Percentiles rank a stretch among this genome's conserved stretches.
Evolutionary conservation across 2,797 vertebrate species (phyloP).

Genomic region (Peromyscus nudipes): DNA sequence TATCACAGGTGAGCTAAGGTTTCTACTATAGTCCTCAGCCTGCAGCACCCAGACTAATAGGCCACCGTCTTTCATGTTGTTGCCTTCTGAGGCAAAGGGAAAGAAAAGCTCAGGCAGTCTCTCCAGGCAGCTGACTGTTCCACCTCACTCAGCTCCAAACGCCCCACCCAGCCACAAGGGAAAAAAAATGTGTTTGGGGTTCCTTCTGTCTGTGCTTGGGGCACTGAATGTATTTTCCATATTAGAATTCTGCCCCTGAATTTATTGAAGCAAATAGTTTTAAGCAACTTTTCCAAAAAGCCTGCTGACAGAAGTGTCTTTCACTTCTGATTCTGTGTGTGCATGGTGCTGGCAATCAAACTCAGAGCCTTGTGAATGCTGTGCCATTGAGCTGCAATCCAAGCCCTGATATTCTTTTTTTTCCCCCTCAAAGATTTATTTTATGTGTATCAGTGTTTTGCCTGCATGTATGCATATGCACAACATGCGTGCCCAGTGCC

Average conservation of each 20-base stretch:
- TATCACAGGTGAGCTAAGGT: neutral
- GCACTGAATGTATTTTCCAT: neutral
- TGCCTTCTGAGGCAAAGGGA: neutral
- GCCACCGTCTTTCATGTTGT: neutral
- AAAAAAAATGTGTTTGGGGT: neutral
- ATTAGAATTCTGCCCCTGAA: neutral
- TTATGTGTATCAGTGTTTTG: neutral
- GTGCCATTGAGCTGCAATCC: neutral
- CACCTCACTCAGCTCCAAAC: neutral
- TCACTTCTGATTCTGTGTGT: neutral
- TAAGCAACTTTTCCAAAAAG: constrained; percentile 26
- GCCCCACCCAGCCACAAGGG: neutral
- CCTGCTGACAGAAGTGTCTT: neutral
- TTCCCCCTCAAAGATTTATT: no score
- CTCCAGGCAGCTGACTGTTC: neutral
- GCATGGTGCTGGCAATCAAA: neutral
- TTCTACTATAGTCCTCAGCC: neutral
- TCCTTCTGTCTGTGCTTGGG: neutral
- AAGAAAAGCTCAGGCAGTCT: neutral
- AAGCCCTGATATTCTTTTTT: neutral
- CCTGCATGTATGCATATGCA: neutral
- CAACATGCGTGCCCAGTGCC: neutral
- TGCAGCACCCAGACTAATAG: neutral
- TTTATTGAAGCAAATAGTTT: neutral
- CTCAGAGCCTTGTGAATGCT: neutral